These are phyloP conservation scores for Pterostichus madidus DNA, from an alignment of 2,888 invertebrate genomes.

Conservation along the genomic window DNA sequence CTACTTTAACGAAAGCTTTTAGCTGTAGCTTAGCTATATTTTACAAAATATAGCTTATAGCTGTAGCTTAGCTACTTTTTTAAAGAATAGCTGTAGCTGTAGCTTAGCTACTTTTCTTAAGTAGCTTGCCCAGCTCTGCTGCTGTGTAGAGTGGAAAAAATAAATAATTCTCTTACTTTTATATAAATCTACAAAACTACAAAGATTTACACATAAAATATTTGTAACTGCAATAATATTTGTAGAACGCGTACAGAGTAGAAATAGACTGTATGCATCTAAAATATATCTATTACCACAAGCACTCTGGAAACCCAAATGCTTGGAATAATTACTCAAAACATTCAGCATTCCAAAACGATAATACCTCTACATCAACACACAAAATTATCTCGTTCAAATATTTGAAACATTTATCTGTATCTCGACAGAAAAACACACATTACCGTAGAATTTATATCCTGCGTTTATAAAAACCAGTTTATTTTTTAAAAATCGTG, in stretches of 20 bases:
- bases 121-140: no score
- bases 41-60: no score
- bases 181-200: no score
- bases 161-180: no score
- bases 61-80: no score
- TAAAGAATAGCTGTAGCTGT: no score
- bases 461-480: slow-evolving; percentile 48
- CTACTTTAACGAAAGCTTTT: no score
- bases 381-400: slow-evolving; percentile 55
- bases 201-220: no score
- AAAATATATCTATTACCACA: slow-evolving; percentile 40
- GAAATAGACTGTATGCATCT: not conserved
- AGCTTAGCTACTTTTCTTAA: no score
- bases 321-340: slow-evolving; percentile 45
- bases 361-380: slow-evolving; percentile 34
- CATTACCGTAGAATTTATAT: slow-evolving; percentile 51
- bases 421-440: slow-evolving; percentile 22
- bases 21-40: no score
- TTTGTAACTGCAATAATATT: no score
- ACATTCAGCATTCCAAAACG: slow-evolving; percentile 38
- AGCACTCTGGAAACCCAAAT: slow-evolving; percentile 16
- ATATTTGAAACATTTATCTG: slow-evolving; percentile 54
- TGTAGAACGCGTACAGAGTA: not conserved
- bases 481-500: slow-evolving; percentile 52
- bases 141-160: no score